These are phyloP conservation scores for Caenorhabditis brenneri DNA, from an alignment of 1,140 invertebrate genomes.

Conservation along the genomic window DNA sequence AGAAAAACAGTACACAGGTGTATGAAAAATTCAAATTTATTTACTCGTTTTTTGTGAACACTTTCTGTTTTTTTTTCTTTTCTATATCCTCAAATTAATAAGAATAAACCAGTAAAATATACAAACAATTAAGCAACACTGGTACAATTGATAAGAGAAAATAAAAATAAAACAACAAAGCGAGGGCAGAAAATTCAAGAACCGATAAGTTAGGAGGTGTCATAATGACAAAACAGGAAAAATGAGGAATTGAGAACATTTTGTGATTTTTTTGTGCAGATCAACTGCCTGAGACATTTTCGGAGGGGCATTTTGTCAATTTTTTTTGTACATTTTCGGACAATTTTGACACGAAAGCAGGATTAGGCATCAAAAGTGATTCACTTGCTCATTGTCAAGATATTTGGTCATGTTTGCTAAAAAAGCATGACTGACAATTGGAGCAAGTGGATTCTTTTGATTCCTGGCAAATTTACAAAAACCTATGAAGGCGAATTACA, in stretches of 20 bases:
- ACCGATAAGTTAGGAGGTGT: slow-evolving; percentile 10
- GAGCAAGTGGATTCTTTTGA: background rate
- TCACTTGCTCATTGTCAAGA: slow-evolving; percentile 33
- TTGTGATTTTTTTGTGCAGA: slow-evolving; percentile 33
- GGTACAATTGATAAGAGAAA: slow-evolving; percentile 36
- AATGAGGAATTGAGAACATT: slow-evolving; percentile 14
- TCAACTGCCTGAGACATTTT: slow-evolving; percentile 40
- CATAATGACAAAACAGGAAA: background rate
- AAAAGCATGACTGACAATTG: background rate
- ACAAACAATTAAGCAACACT: slow-evolving; percentile 22
- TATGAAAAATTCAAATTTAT: background rate
- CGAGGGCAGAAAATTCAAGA: background rate
- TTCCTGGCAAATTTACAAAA: slow-evolving; percentile 25
- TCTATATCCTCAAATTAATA: slow-evolving; percentile 12
- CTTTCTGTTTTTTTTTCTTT: slow-evolving; percentile 5
- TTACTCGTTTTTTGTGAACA: slow-evolving; percentile 42
- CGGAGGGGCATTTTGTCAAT: slow-evolving; percentile 26
- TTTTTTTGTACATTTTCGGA: slow-evolving; percentile 41
- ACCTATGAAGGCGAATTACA: background rate
- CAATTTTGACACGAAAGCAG: slow-evolving; percentile 38
- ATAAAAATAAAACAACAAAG: slow-evolving; percentile 33
- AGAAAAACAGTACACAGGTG: background rate
- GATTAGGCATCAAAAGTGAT: background rate
- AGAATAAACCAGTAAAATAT: slow-evolving; percentile 35
- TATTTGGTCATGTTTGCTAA: background rate